Conservation (phyloP, 2,113 vertebrate genomes). For the Thunnus thynnus region DNA sequence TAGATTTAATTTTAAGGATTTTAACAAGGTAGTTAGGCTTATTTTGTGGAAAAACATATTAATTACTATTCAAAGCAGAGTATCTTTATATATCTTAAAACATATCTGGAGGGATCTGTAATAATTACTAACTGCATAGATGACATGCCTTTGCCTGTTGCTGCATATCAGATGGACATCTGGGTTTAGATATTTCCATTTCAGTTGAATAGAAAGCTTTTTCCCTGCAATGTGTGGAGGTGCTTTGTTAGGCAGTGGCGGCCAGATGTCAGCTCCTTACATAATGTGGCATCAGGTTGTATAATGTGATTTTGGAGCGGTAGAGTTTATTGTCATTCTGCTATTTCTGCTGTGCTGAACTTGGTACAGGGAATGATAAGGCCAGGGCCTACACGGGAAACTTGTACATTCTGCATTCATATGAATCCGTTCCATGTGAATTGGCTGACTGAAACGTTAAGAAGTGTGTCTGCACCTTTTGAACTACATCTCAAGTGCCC, state of each 20-base stretch:
- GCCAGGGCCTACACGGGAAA: background rate
- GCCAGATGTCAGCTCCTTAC: slow-evolving; percentile 25
- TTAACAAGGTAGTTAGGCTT: no score
- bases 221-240: slow-evolving; percentile 7
- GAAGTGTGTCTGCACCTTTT: slow-evolving; percentile 27
- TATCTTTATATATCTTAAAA: no score
- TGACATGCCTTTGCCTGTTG: background rate
- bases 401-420: background rate
- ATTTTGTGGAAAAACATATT: no score
- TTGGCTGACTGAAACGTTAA: background rate
- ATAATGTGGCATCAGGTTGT: slow-evolving; percentile 5
- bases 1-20: no score
- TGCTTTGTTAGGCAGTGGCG: slow-evolving; percentile 6
- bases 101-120: background rate
- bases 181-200: background rate
- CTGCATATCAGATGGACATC: background rate
- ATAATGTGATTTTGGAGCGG: background rate
- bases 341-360: slow-evolving; percentile 12
- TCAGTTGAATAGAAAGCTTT: background rate
- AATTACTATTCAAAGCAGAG: no score
- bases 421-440: slow-evolving; percentile 9
- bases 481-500: slow-evolving; percentile 25
- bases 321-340: slow-evolving; percentile 3
- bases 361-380: background rate
- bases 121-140: background rate